A percentile compares a stretch with the other conserved stretches of the same genome.
phyloP scores from a whole-genome alignment of 1,140 invertebrate genomes.

The Pogonomyrmex barbatus region DNA sequence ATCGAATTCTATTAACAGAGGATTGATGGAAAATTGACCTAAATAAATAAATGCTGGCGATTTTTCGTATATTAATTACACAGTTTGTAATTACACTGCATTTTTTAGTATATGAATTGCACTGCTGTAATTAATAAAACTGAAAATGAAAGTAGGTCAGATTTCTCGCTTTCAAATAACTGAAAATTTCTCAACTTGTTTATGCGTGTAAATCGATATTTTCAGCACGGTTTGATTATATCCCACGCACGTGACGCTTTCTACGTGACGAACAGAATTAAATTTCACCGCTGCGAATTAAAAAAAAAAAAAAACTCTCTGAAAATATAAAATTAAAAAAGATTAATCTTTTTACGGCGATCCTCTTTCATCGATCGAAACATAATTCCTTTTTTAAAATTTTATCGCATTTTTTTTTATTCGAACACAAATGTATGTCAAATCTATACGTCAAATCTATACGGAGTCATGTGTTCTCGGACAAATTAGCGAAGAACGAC shows the following conservation, averaged over 20 bases:
- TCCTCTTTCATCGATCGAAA: background rate
- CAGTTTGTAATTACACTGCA: too few relatives aligned
- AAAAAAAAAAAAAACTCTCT: background rate
- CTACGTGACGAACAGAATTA: background rate
- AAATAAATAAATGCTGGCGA: constrained; percentile 11
- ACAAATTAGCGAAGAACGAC: background rate
- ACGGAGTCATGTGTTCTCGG: background rate
- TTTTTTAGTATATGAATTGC: constrained; percentile 32
- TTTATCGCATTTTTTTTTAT: background rate
- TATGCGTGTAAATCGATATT: background rate
- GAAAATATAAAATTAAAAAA: background rate
- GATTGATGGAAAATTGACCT: constrained; percentile 29
- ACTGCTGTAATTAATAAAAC: background rate
- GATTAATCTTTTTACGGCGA: background rate
- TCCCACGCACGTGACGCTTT: background rate
- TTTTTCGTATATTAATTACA: constrained; percentile 36
- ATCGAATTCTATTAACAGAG: constrained; percentile 15
- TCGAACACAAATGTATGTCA: background rate
- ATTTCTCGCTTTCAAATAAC: constrained; percentile 23
- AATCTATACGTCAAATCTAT: too few relatives aligned
- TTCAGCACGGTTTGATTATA: background rate
- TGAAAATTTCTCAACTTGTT: constrained; percentile 1
- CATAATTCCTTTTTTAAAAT: background rate
- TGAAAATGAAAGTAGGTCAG: constrained; percentile 1
- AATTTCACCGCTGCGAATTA: background rate